Base-by-base conservation (phyloP, 2,797 vertebrate species). In the Peromyscus nudipes region DNA sequence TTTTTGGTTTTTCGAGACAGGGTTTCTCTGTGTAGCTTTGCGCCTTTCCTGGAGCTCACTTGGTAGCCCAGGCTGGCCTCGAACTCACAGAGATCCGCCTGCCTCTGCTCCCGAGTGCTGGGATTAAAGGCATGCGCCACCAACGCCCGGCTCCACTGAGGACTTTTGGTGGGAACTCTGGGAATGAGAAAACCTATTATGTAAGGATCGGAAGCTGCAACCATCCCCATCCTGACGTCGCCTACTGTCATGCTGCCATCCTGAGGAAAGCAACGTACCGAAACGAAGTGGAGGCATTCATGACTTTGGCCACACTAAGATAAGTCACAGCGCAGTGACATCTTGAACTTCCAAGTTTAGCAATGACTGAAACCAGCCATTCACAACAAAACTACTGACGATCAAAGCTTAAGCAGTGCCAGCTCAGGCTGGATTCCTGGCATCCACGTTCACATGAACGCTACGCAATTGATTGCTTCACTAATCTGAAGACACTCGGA, bases 121-220 rank as follows among this genome's bases (percentile, higher is more conserved):
- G n/a, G n/a, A n/a, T n/a, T n/a, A n/a, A n/a, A n/a, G n/a, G n/a
- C n/a, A n/a, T n/a, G n/a, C n/a, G n/a, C n/a, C n/a, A n/a, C n/a
- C n/a, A n/a, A n/a, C n/a, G n/a, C n/a, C n/a, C n/a, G n/a, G n/a
- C n/a, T n/a, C n/a, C 69, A 27, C 16, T 76, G 17, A 91, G 43
- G 77, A 85, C 55, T 91, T 79, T 5, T 29, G 29, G 16, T 83
- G 46, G 69, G 29, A 81, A 79, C 9, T 95, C 37, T 37, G 75
- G 69, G 67, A 79, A 96, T 52, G 46, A 88, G 43, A 71, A 95
- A 86, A 90, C 27, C 27, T 62, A 31, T 86, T 87, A 67, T 92
- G 75, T 19, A 46, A 77, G 55, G 9, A 46, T 52, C 27, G 10
- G 52, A 37, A 65, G 64, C 73, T 89, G 17, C 65, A 82, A 85